Evolutionary conservation across 2,113 vertebrate species (phyloP).

Genomic region (Podarcis cretensis): DNA sequence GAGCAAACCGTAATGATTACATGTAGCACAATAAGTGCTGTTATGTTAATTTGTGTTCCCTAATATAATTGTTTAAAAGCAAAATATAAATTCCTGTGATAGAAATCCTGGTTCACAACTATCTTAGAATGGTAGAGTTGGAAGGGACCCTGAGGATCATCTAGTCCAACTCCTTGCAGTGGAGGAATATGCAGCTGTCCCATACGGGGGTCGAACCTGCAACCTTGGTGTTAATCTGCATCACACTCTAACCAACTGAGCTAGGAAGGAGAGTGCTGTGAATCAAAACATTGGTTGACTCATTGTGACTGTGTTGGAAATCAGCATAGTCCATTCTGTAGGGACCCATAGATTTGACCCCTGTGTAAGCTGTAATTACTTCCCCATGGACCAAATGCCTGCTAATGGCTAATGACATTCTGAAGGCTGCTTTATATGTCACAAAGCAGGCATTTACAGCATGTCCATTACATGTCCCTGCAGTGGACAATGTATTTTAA

Average conservation of each 20-base stretch:
- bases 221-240: too few species aligned
- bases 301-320: background rate
- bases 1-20: background rate
- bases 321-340: background rate
- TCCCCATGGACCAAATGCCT: background rate
- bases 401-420: background rate
- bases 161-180: too few species aligned
- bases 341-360: background rate
- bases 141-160: too few species aligned
- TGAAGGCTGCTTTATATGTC: background rate
- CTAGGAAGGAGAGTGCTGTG: background rate
- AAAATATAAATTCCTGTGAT: background rate
- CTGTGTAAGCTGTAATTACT: background rate
- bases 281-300: background rate
- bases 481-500: background rate
- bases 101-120: background rate
- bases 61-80: background rate
- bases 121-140: too few species aligned
- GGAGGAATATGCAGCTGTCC: too few species aligned
- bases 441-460: background rate
- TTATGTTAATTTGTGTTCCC: background rate
- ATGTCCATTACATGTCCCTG: background rate
- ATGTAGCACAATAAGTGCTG: background rate
- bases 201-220: too few species aligned
- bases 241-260: too few species aligned